Evolutionary conservation across 2,888 invertebrate genomes (phyloP), one percentile per base, ranked within the genome.

Genomic region (Drosophila peninsularis): DNA sequence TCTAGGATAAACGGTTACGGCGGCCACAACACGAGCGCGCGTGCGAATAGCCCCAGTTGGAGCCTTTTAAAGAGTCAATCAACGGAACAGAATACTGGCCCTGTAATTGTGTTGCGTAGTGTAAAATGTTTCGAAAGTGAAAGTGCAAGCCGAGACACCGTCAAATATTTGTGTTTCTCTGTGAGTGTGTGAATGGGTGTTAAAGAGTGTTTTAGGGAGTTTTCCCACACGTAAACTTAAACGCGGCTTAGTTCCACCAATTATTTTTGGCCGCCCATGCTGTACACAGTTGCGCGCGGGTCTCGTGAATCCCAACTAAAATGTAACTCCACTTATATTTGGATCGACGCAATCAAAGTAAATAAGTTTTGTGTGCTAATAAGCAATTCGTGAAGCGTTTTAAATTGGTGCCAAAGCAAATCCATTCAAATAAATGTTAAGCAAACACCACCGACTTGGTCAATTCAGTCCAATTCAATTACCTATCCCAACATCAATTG

Each of bases 21-120:
- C 91, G 90, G 89, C 90, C 92, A 92, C 92, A 92, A 92, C 92
- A 92, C 91, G 91, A 92, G 91, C 90, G 90, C 91, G 91, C 91
- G 89, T 90, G 79, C 76, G 75, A 88, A 82, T 54, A 70, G 62
- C 71, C 63, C 39, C 39, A 69, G 66, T 62, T 54, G 62, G 60
- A 71, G 74, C 32, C 60, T 49, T 66, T 63, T 50, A 65, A 65
- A 50, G 62, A 80, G 60, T 67, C 67, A 69, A 73, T 50, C 61
- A 71, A 54, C 47, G 37, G 45, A 50, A 52, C 65, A 39, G 45
- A 66, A 56, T 57, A 32, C n/a, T 21, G 41, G 41, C 62, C 56
- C 58, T 62, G 78, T 58, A 57, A 56, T 0, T 44, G 65, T 70
- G 61, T 61, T 57, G 76, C 60, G 65, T 75, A 64, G 76, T 77